Base-by-base conservation (phyloP, 2,113 vertebrate genomes). In the Xyrauchen texanus region DNA sequence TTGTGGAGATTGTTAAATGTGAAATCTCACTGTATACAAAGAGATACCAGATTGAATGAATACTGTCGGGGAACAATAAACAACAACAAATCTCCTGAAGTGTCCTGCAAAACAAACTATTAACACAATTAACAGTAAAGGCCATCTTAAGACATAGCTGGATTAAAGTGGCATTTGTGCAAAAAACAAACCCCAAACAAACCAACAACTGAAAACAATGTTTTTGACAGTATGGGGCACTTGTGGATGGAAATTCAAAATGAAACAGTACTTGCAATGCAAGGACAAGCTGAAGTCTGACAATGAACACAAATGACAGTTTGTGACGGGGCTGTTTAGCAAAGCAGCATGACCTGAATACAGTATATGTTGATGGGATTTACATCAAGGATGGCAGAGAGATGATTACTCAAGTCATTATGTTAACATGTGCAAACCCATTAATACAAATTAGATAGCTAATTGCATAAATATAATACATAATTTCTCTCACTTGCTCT, bases 401-500 rank as follows among this genome's bases (percentile, higher is more conserved):
- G 84, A 90, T 89, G 79, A 82, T 85, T 87, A 86, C 86, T 91
- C 85, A 82, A 83, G 85, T 91, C 88, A 92, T 93, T 93, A 93
- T 86, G 86, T 86, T 88, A 88, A 87, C 86, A 87, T 90, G 89
- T 90, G 88, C 86, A 90, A 90, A 90, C 88, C 89, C 89, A 92
- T 92, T 92, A 92, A 86, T 88, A 87, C 87, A 89, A 93, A 93
- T 92, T 93, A 93, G 89, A 90, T 80, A 84, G 86, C 90, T 92
- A 93, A 94, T 93, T 93, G 88, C 89, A 89, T 88, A 87, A 91
- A 93, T 89, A 89, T 88, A 90, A 89, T 88, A 91, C 88, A 91
- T 88, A 86, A 83, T 80, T 89, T 87, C 88, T 73, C 42, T 53
- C 44, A 0, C 44, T 79, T 77, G 3, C 77, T 74, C 67, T 68